Conservation (phyloP, 1,140 invertebrate species). For the Nasonia giraulti region DNA sequence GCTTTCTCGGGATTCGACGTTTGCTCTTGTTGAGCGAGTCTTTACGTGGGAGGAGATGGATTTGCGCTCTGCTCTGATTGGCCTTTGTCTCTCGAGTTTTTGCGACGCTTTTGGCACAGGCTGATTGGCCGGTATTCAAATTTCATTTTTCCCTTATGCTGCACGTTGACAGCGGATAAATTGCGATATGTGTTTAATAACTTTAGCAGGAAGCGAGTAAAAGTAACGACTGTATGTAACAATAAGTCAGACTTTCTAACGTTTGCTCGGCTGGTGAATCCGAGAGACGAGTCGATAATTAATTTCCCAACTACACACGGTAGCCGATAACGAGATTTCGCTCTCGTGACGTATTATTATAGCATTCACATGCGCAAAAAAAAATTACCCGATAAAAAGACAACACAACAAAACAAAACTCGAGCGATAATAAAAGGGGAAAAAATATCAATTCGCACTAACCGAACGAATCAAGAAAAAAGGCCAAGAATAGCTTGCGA, state of each 20-base stretch:
- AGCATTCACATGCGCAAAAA: no score
- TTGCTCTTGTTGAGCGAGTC: not conserved
- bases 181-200: not conserved
- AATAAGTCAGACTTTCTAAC: not conserved
- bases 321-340: not conserved
- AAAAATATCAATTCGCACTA: not conserved
- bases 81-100: slow-evolving; percentile 18
- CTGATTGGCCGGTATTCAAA: no score
- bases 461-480: not conserved
- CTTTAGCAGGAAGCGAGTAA: not conserved
- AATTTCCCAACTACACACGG: not conserved
- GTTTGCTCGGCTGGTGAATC: not conserved
- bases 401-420: not conserved
- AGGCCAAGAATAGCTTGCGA: slow-evolving; percentile 9
- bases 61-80: not conserved
- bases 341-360: no score
- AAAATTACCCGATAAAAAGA: no score
- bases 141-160: no score
- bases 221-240: not conserved
- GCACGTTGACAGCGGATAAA: no score
- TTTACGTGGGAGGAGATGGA: not conserved
- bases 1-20: not conserved
- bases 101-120: no score
- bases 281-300: not conserved
- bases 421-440: not conserved